Evolutionary conservation across 2,888 invertebrate genomes (phyloP).

Genomic region (Acanthococcus lagerstroemiae): DNA sequence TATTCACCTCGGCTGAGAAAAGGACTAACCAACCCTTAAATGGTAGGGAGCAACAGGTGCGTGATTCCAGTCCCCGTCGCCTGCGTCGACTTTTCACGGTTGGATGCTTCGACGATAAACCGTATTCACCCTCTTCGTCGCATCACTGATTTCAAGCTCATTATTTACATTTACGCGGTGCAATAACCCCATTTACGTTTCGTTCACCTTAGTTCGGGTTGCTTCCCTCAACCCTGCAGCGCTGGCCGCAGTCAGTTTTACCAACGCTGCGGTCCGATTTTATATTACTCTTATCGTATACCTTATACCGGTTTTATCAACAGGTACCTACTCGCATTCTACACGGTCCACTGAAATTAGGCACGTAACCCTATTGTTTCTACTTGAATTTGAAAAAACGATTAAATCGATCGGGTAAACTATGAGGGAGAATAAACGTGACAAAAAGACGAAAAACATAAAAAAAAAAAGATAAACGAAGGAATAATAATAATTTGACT

Average conservation of each 20-base stretch:
- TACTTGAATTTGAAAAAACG: background rate
- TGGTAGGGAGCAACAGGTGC: conserved; percentile 21
- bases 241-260: background rate
- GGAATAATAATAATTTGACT: too few relatives aligned
- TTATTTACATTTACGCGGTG: conserved; percentile 24
- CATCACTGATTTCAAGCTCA: conserved; percentile 8
- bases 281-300: background rate
- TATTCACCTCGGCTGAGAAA: conserved; percentile 8
- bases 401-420: too few relatives aligned
- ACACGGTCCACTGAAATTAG: background rate
- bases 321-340: background rate
- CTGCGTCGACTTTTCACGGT: background rate
- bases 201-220: conserved; percentile 27
- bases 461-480: too few relatives aligned
- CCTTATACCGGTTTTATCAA: background rate
- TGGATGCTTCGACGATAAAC: background rate
- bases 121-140: background rate
- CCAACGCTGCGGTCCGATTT: background rate
- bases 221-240: too few relatives aligned
- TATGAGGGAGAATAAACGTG: too few relatives aligned
- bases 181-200: conserved; percentile 27
- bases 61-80: conserved; percentile 10
- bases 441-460: too few relatives aligned
- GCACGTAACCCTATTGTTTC: background rate
- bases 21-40: conserved; percentile 14